These are phyloP conservation scores for Brachionus manjavacas DNA, from an alignment of 1,140 invertebrate genomes.

Conservation along the genomic window DNA sequence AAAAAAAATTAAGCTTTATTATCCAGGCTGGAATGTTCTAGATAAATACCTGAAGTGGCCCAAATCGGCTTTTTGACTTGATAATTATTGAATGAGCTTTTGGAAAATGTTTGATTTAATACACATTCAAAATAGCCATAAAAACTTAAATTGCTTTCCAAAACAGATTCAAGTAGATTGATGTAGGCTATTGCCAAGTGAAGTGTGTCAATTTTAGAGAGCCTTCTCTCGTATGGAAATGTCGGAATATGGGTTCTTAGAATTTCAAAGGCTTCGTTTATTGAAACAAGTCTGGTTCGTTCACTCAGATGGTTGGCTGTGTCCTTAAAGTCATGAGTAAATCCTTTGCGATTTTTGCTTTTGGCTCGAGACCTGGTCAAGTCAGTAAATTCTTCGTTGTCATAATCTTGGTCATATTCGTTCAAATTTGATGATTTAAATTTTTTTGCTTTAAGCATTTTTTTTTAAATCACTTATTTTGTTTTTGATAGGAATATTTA, in stretches of 20 bases:
- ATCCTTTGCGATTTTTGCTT: background rate
- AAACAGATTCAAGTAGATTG: slow-evolving; percentile 84
- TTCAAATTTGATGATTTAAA: background rate
- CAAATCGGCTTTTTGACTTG: background rate
- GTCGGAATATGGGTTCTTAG: slow-evolving; percentile 78
- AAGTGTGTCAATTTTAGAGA: slow-evolving; percentile 94
- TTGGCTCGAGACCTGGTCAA: background rate
- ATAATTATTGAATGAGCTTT: background rate
- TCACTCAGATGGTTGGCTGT: background rate
- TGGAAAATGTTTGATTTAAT: slow-evolving; percentile 44
- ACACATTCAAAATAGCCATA: slow-evolving; percentile 45
- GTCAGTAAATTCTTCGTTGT: background rate
- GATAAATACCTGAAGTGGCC: slow-evolving; percentile 25
- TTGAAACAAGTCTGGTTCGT: slow-evolving; percentile 1
- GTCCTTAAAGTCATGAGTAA: background rate
- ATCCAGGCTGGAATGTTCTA: too few relatives aligned
- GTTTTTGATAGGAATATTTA: background rate
- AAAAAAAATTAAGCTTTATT: slow-evolving; percentile 58
- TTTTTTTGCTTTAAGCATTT: background rate
- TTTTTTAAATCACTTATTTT: background rate
- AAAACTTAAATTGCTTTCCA: slow-evolving; percentile 55
- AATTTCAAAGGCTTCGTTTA: slow-evolving; percentile 48
- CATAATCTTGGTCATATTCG: background rate
- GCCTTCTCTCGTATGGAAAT: slow-evolving; percentile 94
- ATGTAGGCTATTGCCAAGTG: slow-evolving; percentile 96